Evolutionary conservation across 1,140 invertebrate species (phyloP).

Genomic region (Rhopalosiphum maidis): DNA sequence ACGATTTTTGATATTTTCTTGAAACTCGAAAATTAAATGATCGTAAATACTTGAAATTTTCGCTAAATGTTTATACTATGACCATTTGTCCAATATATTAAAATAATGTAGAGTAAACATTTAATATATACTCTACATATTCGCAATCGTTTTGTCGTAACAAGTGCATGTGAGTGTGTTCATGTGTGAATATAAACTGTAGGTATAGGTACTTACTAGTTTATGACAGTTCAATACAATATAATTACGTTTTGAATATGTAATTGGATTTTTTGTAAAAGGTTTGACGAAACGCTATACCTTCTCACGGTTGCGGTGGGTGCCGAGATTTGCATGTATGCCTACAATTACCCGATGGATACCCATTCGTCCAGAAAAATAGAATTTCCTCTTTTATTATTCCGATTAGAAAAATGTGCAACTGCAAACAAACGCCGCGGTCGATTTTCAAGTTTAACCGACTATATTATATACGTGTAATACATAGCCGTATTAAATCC

Average conservation of each 20-base stretch:
- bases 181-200: not conserved
- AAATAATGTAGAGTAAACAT: not conserved
- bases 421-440: not conserved
- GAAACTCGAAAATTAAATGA: no score
- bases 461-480: not conserved
- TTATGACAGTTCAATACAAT: not conserved
- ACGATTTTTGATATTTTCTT: no score
- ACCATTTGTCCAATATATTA: not conserved
- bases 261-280: slow-evolving; percentile 25
- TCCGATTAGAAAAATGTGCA: not conserved
- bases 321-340: not conserved
- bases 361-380: slow-evolving; percentile 8
- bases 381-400: not conserved
- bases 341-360: not conserved
- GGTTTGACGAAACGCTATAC: slow-evolving; percentile 17
- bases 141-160: not conserved
- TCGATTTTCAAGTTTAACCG: not conserved
- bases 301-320: not conserved
- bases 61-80: no score
- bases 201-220: not conserved
- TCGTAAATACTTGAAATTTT: no score
- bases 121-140: not conserved
- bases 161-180: not conserved
- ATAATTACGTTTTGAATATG: slow-evolving; percentile 14
- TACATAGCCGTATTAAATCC: not conserved